These are phyloP conservation scores for Augiades crinisus DNA, from an alignment of 2,888 invertebrate species.

Conservation along the genomic window DNA sequence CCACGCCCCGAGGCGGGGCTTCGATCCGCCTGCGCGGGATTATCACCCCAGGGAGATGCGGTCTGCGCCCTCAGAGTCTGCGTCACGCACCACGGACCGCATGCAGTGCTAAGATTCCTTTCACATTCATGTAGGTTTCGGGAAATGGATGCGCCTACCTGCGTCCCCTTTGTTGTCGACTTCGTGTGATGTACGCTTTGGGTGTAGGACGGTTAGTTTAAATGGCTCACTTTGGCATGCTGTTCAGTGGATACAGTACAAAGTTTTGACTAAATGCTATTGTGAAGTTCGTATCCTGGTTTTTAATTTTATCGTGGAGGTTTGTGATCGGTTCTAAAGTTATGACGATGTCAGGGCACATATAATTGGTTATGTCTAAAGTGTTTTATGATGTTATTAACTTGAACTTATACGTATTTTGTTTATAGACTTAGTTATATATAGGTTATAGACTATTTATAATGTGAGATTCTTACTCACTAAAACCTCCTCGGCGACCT, in stretches of 20 bases:
- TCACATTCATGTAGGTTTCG: conserved; percentile 19
- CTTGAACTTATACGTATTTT: too few relatives aligned
- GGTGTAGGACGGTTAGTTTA: conserved; percentile 1
- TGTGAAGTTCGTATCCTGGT: neutral
- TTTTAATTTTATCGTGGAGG: too few relatives aligned
- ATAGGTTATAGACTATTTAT: too few relatives aligned
- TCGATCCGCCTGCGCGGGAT: conserved; percentile 45
- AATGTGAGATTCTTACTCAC: too few relatives aligned
- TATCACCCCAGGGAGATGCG: conserved; percentile 35
- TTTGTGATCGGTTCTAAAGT: too few relatives aligned
- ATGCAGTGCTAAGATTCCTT: conserved; percentile 18
- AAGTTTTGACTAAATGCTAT: neutral
- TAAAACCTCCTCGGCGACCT: too few relatives aligned
- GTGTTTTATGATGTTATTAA: too few relatives aligned
- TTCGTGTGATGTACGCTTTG: conserved; percentile 3
- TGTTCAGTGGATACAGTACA: neutral
- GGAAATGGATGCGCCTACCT: conserved; percentile 24
- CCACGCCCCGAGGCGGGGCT: conserved; percentile 49
- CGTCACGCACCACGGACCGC: conserved; percentile 12
- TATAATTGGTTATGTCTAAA: too few relatives aligned
- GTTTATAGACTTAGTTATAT: too few relatives aligned
- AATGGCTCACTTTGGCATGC: neutral
- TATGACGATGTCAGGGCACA: too few relatives aligned
- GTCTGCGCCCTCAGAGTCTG: conserved; percentile 18
- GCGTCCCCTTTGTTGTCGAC: conserved; percentile 12